Evolutionary conservation across 2,888 invertebrate genomes (phyloP), one percentile per base, ranked within the genome.

Genomic region (Aporophyla nigra): DNA sequence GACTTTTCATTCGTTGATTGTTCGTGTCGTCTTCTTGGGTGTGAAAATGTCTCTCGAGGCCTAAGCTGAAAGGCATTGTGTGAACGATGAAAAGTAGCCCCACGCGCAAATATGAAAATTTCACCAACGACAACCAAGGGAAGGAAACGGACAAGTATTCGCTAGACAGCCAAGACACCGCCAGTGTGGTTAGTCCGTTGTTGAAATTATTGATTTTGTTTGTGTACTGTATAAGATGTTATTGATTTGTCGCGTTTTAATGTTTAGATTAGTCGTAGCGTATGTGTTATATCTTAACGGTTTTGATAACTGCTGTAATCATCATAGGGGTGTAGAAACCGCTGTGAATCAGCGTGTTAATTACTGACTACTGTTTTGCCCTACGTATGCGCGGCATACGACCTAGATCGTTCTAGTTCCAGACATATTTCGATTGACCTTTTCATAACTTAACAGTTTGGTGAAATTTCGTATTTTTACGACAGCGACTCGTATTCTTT

Each of bases 31-130:
- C 89, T 91, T 90, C 87, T 91, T 87, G 87, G 92, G 86, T 86
- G 85, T 89, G 93, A 90, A 95, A 95, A 96, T 96, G 96, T 94
- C 92, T 94, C 89, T 94, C 92, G 93, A 92, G 89, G 94, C 94
- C 87, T 96, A 93, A 93, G 92, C 91, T 90, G 87, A 79, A 88
- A 92, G 91, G 91, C 92, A 90, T 93, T 90, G 91, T 92, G 92
- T 94, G 92, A 95, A 97, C 94, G 92, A 97, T 97, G 97, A 96
- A 96, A 96, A 96, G 94, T 93, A 96, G 96, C 88, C 96, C 97
- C 80, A 94, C 94, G 86, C 95, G 94, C 90, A 96, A 97, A 94
- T 96, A 96, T 97, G 97, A 96, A 80, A 94, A 94, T 92, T 96
- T 96, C 90, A 93, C 95, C 88, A 93, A 92, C 90, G 96, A 96